A percentile compares a stretch with the other conserved stretches of the same genome.
Conservation (phyloP, 2,888 invertebrate species). For the Diogma glabrata region DNA sequence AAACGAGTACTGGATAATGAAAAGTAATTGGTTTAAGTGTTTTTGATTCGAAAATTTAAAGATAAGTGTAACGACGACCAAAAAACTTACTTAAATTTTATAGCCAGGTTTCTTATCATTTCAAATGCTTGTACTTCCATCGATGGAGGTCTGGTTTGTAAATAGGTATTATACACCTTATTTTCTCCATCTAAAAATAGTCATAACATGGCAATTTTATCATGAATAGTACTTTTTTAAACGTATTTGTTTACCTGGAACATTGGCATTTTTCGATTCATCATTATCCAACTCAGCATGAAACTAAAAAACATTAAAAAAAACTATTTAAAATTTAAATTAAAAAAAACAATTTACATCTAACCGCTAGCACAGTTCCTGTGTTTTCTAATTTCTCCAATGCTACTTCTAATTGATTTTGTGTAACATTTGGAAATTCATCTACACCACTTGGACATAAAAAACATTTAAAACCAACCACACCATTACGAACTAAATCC, state of each 20-base stretch:
- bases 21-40: background rate
- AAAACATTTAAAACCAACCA: constrained; percentile 65
- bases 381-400: constrained; percentile 46
- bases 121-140: constrained; percentile 58
- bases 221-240: no score
- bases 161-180: constrained; percentile 49
- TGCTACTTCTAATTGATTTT: constrained; percentile 44
- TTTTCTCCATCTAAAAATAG: constrained; percentile 38
- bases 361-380: constrained; percentile 52
- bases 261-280: constrained; percentile 17
- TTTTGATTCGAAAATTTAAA: background rate
- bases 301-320: constrained; percentile 40
- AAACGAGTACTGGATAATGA: constrained; percentile 43
- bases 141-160: constrained; percentile 47
- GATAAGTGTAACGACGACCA: background rate
- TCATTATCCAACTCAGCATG: constrained; percentile 54
- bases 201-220: no score
- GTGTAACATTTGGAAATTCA: constrained; percentile 52
- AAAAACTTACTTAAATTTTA: constrained; percentile 41
- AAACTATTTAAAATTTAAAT: background rate
- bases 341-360: constrained; percentile 20
- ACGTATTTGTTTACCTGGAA: no score
- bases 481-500: constrained; percentile 49
- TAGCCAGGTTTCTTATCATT: constrained; percentile 44
- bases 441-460: constrained; percentile 55